A percentile compares a stretch with the other conserved stretches of the same genome.
These are phyloP conservation scores for Brachypodius melanocephalos DNA, from an alignment of 2,113 vertebrate genomes.

Conservation along the genomic window DNA sequence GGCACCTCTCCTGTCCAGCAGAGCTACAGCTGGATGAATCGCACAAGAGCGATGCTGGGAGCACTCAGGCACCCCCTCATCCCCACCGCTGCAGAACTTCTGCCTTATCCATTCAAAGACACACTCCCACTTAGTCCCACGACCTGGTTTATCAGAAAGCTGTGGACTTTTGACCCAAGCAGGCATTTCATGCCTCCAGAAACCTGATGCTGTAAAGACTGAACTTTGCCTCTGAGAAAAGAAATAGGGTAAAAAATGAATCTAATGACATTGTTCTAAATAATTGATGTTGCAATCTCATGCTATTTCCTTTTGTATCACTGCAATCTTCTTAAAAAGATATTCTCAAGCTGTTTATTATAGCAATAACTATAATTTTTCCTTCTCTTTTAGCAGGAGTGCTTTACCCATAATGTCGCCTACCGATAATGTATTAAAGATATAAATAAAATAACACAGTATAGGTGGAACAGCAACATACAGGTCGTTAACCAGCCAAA, in stretches of 20 bases:
- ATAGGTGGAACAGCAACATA: background rate
- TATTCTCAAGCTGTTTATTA: conserved; percentile 71
- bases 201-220: background rate
- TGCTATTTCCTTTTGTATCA: conserved; percentile 62
- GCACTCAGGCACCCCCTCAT: background rate
- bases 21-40: background rate
- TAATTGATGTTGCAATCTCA: conserved; percentile 43
- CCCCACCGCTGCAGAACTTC: background rate
- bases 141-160: background rate
- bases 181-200: background rate
- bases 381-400: conserved; percentile 67
- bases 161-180: background rate
- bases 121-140: background rate
- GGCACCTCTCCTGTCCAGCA: background rate
- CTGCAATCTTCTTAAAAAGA: conserved; percentile 58
- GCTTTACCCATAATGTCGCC: conserved; percentile 41
- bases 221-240: conserved; percentile 7
- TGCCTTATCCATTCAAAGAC: background rate
- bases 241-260: conserved; percentile 38
- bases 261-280: conserved; percentile 4
- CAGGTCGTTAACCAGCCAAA: background rate
- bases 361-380: conserved; percentile 72
- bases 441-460: conserved; percentile 52
- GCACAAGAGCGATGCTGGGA: accelerated
- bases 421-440: conserved; percentile 61